These are phyloP conservation scores for Epinephelus fuscoguttatus DNA, from an alignment of 2,113 vertebrate species.

Conservation along the genomic window DNA sequence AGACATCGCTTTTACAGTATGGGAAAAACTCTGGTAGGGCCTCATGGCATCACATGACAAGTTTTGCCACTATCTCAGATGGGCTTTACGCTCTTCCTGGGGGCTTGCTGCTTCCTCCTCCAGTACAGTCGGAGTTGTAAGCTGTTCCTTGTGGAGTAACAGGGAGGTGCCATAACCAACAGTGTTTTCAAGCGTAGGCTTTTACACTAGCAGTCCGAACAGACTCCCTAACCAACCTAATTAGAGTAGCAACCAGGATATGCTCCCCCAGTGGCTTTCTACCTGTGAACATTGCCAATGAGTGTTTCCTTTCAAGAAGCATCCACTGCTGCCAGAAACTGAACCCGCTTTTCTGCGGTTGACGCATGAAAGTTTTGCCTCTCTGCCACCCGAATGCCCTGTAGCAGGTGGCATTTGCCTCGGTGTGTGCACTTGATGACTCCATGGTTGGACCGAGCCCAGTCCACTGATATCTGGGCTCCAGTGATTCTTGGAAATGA, in stretches of 20 bases:
- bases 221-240: background rate
- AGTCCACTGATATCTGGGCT: slow-evolving; percentile 61
- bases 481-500: slow-evolving; percentile 73
- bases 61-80: too few relatives aligned
- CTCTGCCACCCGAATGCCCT: slow-evolving; percentile 2
- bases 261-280: slow-evolving; percentile 22
- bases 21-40: too few relatives aligned
- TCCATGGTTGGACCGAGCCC: slow-evolving; percentile 54
- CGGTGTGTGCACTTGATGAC: slow-evolving; percentile 64
- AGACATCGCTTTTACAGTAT: too few relatives aligned
- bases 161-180: background rate
- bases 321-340: slow-evolving; percentile 1
- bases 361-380: slow-evolving; percentile 13
- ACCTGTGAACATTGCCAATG: background rate
- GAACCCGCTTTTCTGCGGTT: slow-evolving; percentile 18
- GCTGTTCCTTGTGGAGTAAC: background rate
- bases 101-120: background rate
- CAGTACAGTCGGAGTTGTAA: background rate
- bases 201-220: slow-evolving; percentile 10
- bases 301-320: background rate
- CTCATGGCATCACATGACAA: too few relatives aligned
- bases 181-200: background rate
- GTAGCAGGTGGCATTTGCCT: slow-evolving; percentile 67
- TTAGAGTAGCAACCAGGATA: background rate
- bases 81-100: too few relatives aligned